phyloP scores from a whole-genome alignment of 2,888 invertebrate species.

The Ferdinandea cuprea region DNA sequence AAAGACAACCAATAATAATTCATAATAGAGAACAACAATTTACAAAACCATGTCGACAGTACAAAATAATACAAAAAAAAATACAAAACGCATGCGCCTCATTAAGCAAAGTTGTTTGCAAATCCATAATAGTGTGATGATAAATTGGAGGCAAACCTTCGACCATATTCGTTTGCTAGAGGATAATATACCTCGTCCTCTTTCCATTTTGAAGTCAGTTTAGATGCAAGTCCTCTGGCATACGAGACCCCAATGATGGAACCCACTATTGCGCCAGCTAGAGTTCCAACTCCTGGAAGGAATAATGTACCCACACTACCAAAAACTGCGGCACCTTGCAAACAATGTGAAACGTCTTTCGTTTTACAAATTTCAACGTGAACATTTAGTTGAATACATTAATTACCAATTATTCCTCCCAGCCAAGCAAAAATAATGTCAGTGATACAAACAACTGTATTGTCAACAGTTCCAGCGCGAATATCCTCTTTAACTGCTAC shows the following conservation, averaged over 20 bases:
- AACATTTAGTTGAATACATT: background rate
- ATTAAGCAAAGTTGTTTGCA: no score
- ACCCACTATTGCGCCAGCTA: background rate
- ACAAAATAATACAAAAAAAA: no score
- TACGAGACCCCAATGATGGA: no score
- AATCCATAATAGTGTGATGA: no score
- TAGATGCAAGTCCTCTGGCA: background rate
- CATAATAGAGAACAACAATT: no score
- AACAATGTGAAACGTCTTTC: background rate
- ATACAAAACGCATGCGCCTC: no score
- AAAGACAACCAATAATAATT: no score
- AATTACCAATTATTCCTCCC: slow-evolving; percentile 3
- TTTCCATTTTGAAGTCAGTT: background rate
- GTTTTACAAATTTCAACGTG: background rate
- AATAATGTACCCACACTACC: background rate
- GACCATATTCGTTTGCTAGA: no score
- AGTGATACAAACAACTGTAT: background rate
- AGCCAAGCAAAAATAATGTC: background rate
- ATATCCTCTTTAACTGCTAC: background rate
- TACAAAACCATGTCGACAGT: no score
- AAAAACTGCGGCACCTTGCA: background rate
- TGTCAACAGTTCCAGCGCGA: background rate
- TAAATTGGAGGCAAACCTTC: no score
- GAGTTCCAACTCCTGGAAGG: background rate
- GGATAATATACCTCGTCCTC: no score